These are phyloP conservation scores for Gnathonemus longibarbis DNA, from an alignment of 2,113 vertebrate species.

Conservation along the genomic window DNA sequence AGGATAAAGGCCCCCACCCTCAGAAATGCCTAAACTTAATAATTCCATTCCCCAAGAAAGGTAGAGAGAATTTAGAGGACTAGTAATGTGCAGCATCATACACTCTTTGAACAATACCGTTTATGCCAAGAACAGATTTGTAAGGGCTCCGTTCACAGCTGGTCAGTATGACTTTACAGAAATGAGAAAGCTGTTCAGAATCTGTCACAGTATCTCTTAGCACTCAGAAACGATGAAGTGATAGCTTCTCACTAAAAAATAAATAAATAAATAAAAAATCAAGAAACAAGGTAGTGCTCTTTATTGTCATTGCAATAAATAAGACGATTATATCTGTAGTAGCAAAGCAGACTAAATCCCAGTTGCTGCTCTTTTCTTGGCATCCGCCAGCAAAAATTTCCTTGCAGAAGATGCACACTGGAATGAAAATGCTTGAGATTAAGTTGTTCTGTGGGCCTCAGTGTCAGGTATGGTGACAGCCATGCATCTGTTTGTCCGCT, in stretches of 20 bases:
- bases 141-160: background rate
- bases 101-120: background rate
- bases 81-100: background rate
- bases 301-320: conserved; percentile 15
- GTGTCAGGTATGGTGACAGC: background rate
- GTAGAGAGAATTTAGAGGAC: background rate
- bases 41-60: background rate
- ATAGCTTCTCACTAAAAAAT: conserved; percentile 29
- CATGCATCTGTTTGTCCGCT: background rate
- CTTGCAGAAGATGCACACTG: background rate
- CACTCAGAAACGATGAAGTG: conserved; percentile 20
- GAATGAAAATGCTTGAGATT: conserved; percentile 8
- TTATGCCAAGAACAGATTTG: background rate
- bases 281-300: conserved; percentile 24
- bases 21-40: background rate
- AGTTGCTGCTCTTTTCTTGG: background rate
- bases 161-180: background rate
- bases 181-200: conserved; percentile 33
- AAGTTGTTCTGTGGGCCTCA: background rate
- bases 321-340: conserved; percentile 31
- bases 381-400: background rate
- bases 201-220: conserved; percentile 29
- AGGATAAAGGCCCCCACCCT: background rate
- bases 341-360: conserved; percentile 8
- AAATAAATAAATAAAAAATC: conserved; percentile 1